These are phyloP conservation scores for Bucco capensis DNA, from an alignment of 2,113 vertebrate genomes.

Conservation along the genomic window DNA sequence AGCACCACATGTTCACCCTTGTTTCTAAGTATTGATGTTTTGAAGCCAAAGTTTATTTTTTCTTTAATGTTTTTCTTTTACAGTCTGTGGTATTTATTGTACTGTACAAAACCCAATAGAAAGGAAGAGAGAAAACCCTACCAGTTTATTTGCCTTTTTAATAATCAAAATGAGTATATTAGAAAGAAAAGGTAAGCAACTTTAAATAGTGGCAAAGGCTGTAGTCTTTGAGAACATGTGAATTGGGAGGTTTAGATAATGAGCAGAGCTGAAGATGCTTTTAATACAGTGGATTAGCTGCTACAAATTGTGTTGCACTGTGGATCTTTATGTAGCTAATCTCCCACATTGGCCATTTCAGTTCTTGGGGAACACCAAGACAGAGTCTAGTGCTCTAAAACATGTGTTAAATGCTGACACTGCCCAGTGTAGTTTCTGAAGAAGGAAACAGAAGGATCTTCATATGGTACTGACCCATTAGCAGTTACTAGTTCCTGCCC, in stretches of 20 bases:
- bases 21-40: constrained; percentile 20
- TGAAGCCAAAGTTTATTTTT: constrained; percentile 16
- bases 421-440: neutral
- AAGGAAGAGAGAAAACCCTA: neutral
- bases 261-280: constrained; percentile 4
- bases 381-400: neutral
- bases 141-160: constrained; percentile 6
- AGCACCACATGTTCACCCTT: neutral
- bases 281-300: constrained; percentile 19
- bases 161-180: constrained; percentile 37
- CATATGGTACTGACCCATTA: neutral
- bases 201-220: constrained; percentile 14
- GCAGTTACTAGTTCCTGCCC: neutral
- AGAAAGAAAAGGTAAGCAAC: constrained; percentile 21
- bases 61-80: constrained; percentile 52
- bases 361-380: neutral
- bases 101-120: neutral
- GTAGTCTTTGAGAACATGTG: neutral
- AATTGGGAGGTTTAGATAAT: constrained; percentile 17
- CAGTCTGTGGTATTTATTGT: neutral
- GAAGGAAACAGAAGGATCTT: neutral
- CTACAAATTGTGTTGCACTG: neutral
- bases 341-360: neutral
- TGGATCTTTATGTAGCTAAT: neutral
- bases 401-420: neutral